Base-by-base conservation (phyloP, 2,888 invertebrate genomes). In the Chrysolina oricalcia region DNA sequence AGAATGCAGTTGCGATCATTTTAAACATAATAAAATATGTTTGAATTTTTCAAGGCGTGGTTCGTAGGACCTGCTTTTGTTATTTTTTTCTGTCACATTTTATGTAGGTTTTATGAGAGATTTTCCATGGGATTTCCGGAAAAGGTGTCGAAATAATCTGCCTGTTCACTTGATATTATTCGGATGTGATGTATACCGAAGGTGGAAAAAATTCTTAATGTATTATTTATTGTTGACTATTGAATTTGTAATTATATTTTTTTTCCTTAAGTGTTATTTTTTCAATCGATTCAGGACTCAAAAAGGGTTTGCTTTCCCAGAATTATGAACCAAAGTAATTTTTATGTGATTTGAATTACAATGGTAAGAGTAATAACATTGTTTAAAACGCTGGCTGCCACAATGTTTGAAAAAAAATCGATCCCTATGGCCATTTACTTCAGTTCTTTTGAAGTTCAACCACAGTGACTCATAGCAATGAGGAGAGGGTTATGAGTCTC, bases 171-270 rank as follows among this genome's bases (percentile, higher is more conserved):
- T 53, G 53, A 53, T 53, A 21, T 53, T 53, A 53, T 53, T 48
- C 19, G 19, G 53, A 13, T 53, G 19, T 53, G 53, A 21, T 53
- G 59, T 59, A 15, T 35, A 59, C 23, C 59, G n/a, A 59, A 59
- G 23, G 35, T 59, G 59, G 11, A 59, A 35, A 59, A 35, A 1
- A 17, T 50, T 50, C 50, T 59, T 59, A 23, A 35, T 59, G 21
- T 59, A 59, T 59, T 59, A 59, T 59, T 59, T 59, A 59, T 59
- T 59, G 59, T 59, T 59, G 59, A 59, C 59, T 59, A 59, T 27
- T 27, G 17, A 27, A 59, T 59, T 59, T 59, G 23, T 27, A 35
- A 59, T 59, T 59, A 59, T 27, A 59, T 27, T 59, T 59, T 59
- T 35, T 59, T 59, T 23, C 59, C 59, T 15, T 59, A 59, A 35